A percentile compares a stretch with the other conserved stretches of the same genome.
Evolutionary conservation across 2,888 invertebrate genomes (phyloP).

Genomic region (Aspidiotus destructor): DNA sequence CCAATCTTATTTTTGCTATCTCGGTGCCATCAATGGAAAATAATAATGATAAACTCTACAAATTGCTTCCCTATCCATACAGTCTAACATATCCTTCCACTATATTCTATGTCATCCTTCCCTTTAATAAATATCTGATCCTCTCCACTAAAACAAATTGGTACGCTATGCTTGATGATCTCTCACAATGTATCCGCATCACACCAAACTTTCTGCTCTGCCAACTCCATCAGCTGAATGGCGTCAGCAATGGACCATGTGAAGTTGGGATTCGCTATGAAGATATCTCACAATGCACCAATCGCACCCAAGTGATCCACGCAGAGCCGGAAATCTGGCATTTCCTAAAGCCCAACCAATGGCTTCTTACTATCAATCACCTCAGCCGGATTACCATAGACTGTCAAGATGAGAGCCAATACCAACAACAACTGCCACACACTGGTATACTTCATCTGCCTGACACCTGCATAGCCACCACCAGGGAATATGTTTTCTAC

Average conservation of each 20-base stretch:
- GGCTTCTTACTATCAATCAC: neutral
- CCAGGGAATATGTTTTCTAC: neutral
- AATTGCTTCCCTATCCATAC: neutral
- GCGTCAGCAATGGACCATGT: neutral
- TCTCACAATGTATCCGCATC: neutral
- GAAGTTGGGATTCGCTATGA: neutral
- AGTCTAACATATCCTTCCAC: neutral
- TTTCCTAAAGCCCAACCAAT: neutral
- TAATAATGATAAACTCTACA: neutral
- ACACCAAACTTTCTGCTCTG: neutral
- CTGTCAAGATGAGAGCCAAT: neutral
- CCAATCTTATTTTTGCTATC: neutral
- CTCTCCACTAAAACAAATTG: neutral
- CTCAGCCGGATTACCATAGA: neutral
- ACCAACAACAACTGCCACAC: neutral
- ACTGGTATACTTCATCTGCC: neutral
- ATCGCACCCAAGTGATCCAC: neutral
- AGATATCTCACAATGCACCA: neutral
- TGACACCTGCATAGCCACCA: neutral
- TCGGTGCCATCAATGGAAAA: neutral
- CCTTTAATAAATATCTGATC: neutral
- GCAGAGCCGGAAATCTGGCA: neutral
- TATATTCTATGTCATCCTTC: neutral
- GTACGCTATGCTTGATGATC: neutral
- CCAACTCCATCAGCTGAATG: neutral